Percentiles rank a stretch among this genome's conserved stretches.
Conservation (phyloP, 2,113 vertebrate genomes). For the Cyprinodon variegatus region DNA sequence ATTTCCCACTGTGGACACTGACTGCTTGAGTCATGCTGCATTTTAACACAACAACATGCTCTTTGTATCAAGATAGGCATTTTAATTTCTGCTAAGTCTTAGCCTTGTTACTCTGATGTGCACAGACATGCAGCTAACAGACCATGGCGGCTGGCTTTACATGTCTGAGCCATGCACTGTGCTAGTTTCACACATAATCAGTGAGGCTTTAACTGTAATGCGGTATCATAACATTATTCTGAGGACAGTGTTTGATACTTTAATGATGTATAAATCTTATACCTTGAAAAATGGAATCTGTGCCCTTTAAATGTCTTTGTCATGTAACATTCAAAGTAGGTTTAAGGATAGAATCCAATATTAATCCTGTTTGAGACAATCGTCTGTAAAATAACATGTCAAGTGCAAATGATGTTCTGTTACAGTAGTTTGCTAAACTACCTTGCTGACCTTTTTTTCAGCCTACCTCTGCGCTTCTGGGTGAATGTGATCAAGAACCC, state of each 20-base stretch:
- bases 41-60: too few relatives aligned
- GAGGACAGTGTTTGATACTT: too few relatives aligned
- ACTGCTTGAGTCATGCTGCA: background rate
- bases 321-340: background rate
- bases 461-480: conserved; percentile 95
- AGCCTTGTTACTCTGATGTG: too few relatives aligned
- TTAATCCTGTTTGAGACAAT: background rate
- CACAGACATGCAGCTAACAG: too few relatives aligned
- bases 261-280: too few relatives aligned
- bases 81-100: too few relatives aligned
- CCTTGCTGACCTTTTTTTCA: conserved; percentile 57
- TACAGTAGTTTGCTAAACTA: conserved; percentile 1
- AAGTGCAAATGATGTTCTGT: background rate
- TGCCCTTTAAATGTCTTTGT: background rate
- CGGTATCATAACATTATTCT: background rate
- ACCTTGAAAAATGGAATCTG: too few relatives aligned
- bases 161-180: too few relatives aligned
- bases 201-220: background rate
- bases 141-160: too few relatives aligned
- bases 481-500: conserved; percentile 99
- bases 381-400: background rate
- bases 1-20: background rate
- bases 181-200: too few relatives aligned
- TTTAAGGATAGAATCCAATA: background rate
- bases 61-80: too few relatives aligned